These are phyloP conservation scores for Araneus ventricosus DNA, from an alignment of 1,140 invertebrate species.

Conservation along the genomic window DNA sequence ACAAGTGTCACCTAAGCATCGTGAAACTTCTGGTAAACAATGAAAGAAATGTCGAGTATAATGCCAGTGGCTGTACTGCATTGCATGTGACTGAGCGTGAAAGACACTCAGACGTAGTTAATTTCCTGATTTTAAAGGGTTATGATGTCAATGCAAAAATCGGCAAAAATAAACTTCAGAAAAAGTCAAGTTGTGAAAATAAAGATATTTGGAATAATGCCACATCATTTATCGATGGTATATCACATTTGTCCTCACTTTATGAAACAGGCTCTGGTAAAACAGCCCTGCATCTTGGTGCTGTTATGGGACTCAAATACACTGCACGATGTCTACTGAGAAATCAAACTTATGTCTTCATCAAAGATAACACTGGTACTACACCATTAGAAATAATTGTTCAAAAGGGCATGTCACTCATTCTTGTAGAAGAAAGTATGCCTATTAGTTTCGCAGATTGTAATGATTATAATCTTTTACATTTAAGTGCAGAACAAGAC, in stretches of 20 bases:
- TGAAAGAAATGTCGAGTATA: not conserved
- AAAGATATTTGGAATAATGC: no score
- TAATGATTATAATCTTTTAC: not conserved
- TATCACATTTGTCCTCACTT: not conserved
- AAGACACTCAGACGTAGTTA: not conserved
- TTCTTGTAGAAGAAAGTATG: not conserved
- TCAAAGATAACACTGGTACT: not conserved
- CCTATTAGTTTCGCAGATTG: not conserved
- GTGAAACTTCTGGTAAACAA: not conserved
- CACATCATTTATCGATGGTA: no score
- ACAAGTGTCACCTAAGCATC: slow-evolving; percentile 75
- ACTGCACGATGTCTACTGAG: not conserved
- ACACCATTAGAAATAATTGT: not conserved
- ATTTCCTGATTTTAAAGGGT: not conserved
- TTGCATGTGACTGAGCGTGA: not conserved
- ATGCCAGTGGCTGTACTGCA: not conserved
- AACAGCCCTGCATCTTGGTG: not conserved
- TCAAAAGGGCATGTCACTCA: not conserved
- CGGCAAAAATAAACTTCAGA: no score
- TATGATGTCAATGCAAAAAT: no score
- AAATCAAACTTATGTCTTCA: not conserved
- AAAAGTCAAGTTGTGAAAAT: no score
- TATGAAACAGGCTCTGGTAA: no score
- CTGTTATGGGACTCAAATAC: not conserved
- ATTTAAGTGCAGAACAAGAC: not conserved